Evolutionary conservation across 2,113 vertebrate genomes (phyloP).

Genomic region (Oceanites oceanicus): DNA sequence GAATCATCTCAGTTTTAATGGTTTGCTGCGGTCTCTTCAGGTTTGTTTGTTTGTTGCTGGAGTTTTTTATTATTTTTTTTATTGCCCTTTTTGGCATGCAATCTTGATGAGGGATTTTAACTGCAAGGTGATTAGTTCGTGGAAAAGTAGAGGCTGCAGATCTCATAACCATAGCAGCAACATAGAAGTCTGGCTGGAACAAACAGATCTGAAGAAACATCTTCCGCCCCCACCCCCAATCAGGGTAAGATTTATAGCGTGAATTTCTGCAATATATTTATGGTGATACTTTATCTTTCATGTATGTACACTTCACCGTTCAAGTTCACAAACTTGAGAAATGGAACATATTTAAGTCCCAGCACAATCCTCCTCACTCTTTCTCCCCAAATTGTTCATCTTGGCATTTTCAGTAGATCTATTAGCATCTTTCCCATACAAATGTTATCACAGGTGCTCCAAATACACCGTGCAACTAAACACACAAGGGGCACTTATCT

Average conservation of each 20-base stretch:
- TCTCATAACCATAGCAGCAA: neutral
- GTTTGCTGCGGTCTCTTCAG: neutral
- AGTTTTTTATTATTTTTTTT: neutral
- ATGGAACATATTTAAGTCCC: neutral
- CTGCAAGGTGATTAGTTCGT: neutral
- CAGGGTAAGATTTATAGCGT: neutral
- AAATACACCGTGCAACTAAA: neutral
- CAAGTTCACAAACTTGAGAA: neutral
- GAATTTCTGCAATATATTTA: neutral
- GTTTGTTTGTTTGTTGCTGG: neutral
- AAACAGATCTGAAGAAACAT: neutral
- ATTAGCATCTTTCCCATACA: neutral
- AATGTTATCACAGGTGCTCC: neutral
- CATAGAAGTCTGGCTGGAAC: neutral
- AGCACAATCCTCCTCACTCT: neutral
- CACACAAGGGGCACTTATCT: neutral
- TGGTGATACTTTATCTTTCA: neutral
- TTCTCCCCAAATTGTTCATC: neutral
- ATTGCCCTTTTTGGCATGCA: neutral
- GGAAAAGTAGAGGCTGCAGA: neutral
- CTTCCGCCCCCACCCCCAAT: fast-evolving
- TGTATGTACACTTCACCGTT: neutral
- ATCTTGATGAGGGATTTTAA: slow-evolving; percentile 25
- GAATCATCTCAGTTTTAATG: neutral
- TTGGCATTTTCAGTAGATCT: neutral